Evolutionary conservation across 1,140 invertebrate species (phyloP), one percentile per base, ranked within the genome.

Genomic region (Cephus cinctus): DNA sequence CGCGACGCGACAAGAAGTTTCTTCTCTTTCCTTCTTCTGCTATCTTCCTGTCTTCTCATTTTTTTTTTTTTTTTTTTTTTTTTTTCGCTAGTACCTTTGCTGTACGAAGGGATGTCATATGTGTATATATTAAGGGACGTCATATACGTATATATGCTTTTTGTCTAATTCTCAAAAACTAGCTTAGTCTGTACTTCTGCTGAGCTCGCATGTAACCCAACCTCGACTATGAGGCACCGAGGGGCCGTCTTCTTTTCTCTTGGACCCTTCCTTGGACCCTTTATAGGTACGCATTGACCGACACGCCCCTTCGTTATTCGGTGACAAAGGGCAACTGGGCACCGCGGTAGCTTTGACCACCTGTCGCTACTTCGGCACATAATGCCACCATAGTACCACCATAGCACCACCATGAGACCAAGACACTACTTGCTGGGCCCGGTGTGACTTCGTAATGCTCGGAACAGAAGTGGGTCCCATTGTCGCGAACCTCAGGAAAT

Each of bases 261-360:
- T 22, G 15, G 8, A 15, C 18, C 41, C 32, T 45, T 34, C 25
- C n/a, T n/a, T 34, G 31, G 15, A 31, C 44, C 34, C 43, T 52
- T 54, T 49, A 59, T 54, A 34, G 23, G 52, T 16, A 56, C 27
- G 30, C 40, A 19, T 19, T 4, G n/a, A 2, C 15, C 22, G 47
- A 15, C 25, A 36, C 50, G 22, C 52, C 31, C 16, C 21, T 47
- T 47, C 41, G 38, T 58, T 52, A 22, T 41, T 36, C 54, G 11
- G 52, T 45, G 54, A 65, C 57, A 65, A 63, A 62, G 52, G 46
- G 31, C 8, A 34, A 8, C 34, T 14, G 14, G 9, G 11, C 25
- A 16, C 34, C 35, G 56, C 65, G 61, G 68, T 69, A 68, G 59
- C 67, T 56, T 63, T 59, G 57, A 62, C 63, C 61, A 67, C 65